These are phyloP conservation scores for Daubentonia madagascariensis DNA, from an alignment of 2,113 vertebrate genomes.

Conservation along the genomic window DNA sequence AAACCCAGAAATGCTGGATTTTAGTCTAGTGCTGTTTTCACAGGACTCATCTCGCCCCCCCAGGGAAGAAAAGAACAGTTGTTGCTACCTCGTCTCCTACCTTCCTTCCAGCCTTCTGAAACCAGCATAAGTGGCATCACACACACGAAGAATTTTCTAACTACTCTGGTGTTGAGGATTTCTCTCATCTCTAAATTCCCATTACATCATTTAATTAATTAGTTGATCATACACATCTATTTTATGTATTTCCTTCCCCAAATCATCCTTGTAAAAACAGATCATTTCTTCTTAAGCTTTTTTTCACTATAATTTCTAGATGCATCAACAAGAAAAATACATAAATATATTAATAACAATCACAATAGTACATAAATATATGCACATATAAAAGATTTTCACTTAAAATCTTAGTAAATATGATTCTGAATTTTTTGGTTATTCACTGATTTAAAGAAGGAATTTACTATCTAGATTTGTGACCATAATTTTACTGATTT, in stretches of 20 bases:
- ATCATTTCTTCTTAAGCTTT: not conserved
- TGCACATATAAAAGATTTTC: not conserved
- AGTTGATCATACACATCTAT: not conserved
- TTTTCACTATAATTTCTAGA: not conserved
- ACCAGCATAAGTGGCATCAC: rapidly evolving
- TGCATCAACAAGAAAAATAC: not conserved
- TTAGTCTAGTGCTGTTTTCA: not conserved
- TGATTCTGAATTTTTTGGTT: too few relatives aligned
- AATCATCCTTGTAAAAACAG: not conserved
- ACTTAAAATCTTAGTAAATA: not conserved
- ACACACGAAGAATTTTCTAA: not conserved
- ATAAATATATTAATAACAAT: too few relatives aligned
- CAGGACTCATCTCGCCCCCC: not conserved
- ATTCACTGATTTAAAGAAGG: not conserved
- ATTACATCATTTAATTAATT: rapidly evolving
- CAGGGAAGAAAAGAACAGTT: not conserved
- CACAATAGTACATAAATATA: rapidly evolving
- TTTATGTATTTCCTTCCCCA: rapidly evolving
- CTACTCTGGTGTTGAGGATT: rapidly evolving
- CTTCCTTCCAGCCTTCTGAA: not conserved
- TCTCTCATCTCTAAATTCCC: not conserved
- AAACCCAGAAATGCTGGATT: rapidly evolving
- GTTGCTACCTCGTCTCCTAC: rapidly evolving
- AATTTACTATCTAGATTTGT: not conserved
- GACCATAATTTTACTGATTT: not conserved